Evolutionary conservation across 2,113 vertebrate genomes (phyloP).

Genomic region (Nyctereutes procyonoides): DNA sequence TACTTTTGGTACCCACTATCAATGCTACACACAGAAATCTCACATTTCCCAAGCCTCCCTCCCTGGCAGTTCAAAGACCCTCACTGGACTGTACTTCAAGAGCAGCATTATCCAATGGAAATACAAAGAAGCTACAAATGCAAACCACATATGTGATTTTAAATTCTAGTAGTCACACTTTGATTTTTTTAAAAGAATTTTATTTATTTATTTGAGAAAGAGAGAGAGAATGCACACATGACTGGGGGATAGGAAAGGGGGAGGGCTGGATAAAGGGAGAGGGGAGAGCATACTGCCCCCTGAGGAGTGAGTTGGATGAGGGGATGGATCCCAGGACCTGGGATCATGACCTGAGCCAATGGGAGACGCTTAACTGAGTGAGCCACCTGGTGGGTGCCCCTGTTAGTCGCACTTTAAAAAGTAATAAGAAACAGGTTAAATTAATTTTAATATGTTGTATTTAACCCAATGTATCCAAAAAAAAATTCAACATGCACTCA

Average conservation of each 20-base stretch:
- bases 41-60: background rate
- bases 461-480: background rate
- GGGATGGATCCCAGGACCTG: background rate
- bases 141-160: background rate
- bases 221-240: background rate
- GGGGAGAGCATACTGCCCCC: background rate
- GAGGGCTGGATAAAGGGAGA: background rate
- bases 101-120: background rate
- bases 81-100: background rate
- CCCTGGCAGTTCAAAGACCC: background rate
- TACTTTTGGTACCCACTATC: background rate
- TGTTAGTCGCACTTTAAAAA: background rate
- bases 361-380: background rate
- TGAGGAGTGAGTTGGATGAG: background rate
- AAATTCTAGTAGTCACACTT: background rate
- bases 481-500: background rate
- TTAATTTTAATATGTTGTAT: background rate
- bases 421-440: background rate
- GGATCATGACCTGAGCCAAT: background rate
- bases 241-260: background rate
- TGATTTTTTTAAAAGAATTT: background rate
- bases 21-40: background rate
- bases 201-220: background rate
- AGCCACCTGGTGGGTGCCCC: background rate
- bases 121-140: background rate